Evolutionary conservation across 2,797 vertebrate genomes (phyloP), one percentile per base, ranked within the genome.

Genomic region (Melanotaenia maccullochi): DNA sequence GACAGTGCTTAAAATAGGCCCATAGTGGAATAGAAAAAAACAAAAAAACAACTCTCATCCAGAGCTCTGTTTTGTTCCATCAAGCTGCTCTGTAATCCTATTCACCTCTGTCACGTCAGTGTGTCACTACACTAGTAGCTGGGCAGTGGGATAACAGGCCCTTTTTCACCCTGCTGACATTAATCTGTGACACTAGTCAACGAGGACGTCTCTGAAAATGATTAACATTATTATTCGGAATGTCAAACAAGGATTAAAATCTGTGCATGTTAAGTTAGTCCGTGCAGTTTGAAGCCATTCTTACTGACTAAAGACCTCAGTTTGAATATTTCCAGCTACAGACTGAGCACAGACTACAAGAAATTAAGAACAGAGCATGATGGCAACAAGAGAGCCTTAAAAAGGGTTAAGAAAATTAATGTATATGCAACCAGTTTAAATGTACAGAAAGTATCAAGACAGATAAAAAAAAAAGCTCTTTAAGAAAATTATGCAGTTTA

Each of bases 31-130:
- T 30, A 30, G 28, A 16, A 16, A 20, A 2, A 44, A 78, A 80
- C n/a, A 83, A 70, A 64, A 81, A 83, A 86, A 71, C 28, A 42
- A 55, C 30, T 77, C 49, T 69, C 51, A 54, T 76, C 58, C 67
- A 75, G 57, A 75, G 76, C 83, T 83, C 58, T 56, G 61, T 40
- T 81, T 64, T 78, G 68, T 65, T 76, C 75, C 35, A 33, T 68
- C 78, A 56, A 84, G 79, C 78, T 60, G 79, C 78, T 83, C 73
- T 64, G 60, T 89, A 85, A 87, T 88, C 84, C 85, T 5, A 20
- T 79, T 83, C 54, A 76, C 68, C 65, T 70, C 73, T 63, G 82
- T 78, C 73, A 69, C 76, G 66, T 71, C 69, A 47, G 18, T 6
- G 20, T 47, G 44, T n/a, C 44, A 7, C 20, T 20, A 47, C 73